phyloP scores from a whole-genome alignment of 1,140 invertebrate species.

The Argopecten irradians region DNA sequence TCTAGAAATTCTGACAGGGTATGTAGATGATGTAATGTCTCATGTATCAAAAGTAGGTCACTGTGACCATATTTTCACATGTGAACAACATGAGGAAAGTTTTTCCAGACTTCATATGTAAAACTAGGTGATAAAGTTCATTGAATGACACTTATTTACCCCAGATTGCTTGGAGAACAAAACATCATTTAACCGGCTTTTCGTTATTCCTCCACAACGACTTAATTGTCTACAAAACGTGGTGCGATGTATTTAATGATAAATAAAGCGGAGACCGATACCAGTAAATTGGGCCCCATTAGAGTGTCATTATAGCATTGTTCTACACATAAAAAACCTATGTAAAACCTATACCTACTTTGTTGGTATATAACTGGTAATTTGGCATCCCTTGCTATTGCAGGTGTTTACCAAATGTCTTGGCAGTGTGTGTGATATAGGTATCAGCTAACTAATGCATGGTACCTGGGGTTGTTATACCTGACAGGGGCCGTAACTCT shows the following conservation, averaged over 20 bases:
- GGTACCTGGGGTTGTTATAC: not conserved
- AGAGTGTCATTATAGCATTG: not conserved
- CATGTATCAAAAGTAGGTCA: too few species aligned
- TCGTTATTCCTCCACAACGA: not conserved
- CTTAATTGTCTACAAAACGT: not conserved
- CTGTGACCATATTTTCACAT: too few species aligned
- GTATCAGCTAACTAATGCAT: not conserved
- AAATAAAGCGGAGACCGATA: not conserved
- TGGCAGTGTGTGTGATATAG: not conserved
- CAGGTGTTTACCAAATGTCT: slow-evolving; percentile 9
- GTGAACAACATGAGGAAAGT: too few species aligned
- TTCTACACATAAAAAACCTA: not conserved
- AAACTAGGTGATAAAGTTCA: too few species aligned
- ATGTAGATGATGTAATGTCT: too few species aligned
- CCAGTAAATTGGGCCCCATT: not conserved
- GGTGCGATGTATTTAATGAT: not conserved
- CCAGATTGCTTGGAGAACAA: too few species aligned
- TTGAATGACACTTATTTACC: too few species aligned
- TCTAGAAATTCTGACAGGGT: too few species aligned
- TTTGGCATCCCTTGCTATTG: not conserved
- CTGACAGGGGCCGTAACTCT: too few species aligned
- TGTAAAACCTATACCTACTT: not conserved
- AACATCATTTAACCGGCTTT: too few species aligned
- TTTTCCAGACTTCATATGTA: too few species aligned
- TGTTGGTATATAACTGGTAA: not conserved